Conservation (phyloP, 2,888 invertebrate species). For the Chloroclystis v-ata region DNA sequence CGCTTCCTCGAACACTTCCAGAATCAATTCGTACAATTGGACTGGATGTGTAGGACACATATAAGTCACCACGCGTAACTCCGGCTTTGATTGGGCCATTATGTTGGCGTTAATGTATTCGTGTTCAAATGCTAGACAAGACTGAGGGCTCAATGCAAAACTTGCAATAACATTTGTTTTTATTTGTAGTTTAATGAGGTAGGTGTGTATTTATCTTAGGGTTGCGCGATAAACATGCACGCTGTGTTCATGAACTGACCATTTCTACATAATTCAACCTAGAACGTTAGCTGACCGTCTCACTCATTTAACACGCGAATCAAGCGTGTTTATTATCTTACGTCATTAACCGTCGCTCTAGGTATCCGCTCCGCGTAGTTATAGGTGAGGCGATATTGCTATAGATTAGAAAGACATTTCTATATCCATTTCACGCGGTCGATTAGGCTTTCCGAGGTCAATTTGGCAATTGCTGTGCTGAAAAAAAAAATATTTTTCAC, state of each 20-base stretch:
- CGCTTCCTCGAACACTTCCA: constrained; percentile 75
- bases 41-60: constrained; percentile 81
- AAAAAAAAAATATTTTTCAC: no score
- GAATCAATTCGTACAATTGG: constrained; percentile 76
- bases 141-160: constrained; percentile 12
- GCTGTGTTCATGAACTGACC: constrained; percentile 42
- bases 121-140: constrained; percentile 6
- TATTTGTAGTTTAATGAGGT: constrained; percentile 18
- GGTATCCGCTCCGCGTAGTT: not conserved
- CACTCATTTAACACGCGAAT: constrained; percentile 35
- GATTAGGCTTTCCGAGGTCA: no score
- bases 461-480: no score
- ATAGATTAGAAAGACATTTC: no score
- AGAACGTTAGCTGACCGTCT: constrained; percentile 26
- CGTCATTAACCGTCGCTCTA: constrained; percentile 4
- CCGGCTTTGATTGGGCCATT: constrained; percentile 55
- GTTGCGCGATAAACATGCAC: constrained; percentile 41
- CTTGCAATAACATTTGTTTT: constrained; percentile 4
- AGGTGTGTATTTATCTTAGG: constrained; percentile 24
- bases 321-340: constrained; percentile 25
- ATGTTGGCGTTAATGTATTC: constrained; percentile 21
- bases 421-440: no score
- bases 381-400: no score
- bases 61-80: constrained; percentile 78
- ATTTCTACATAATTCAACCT: constrained; percentile 34